phyloP scores from a whole-genome alignment of 2,797 vertebrate species.

The Ceyx erithaca region DNA sequence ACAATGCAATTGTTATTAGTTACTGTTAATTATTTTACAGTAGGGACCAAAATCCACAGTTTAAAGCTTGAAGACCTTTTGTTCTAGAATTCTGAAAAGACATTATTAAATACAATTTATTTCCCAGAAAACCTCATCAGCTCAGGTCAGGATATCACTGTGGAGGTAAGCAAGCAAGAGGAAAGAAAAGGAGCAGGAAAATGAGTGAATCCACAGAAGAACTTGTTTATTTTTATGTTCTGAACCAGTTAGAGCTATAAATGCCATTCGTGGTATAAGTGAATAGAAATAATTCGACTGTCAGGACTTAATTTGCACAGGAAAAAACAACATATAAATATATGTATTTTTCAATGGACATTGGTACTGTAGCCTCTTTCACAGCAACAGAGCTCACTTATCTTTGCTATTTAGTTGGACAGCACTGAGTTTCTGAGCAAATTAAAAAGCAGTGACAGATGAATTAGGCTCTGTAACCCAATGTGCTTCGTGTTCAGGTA shows the following conservation, averaged over 20 bases:
- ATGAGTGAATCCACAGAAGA: background rate
- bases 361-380: background rate
- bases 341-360: background rate
- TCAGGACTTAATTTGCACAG: background rate
- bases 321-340: background rate
- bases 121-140: background rate
- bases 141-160: background rate
- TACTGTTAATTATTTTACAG: background rate
- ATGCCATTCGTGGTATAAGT: background rate
- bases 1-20: background rate
- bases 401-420: background rate
- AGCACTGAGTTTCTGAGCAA: background rate
- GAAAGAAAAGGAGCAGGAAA: conserved; percentile 1
- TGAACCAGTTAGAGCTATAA: background rate
- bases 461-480: background rate
- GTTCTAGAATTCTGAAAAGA: background rate
- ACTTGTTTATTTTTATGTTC: background rate
- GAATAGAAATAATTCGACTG: background rate
- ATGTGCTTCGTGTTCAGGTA: background rate
- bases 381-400: background rate
- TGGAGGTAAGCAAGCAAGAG: background rate
- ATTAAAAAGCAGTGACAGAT: background rate
- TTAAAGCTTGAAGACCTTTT: background rate
- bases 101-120: background rate
- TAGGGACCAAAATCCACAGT: background rate